A percentile compares a stretch with the other conserved stretches of the same genome.
Conservation (phyloP, 2,888 invertebrate genomes). For the Synergus umbraculus region DNA sequence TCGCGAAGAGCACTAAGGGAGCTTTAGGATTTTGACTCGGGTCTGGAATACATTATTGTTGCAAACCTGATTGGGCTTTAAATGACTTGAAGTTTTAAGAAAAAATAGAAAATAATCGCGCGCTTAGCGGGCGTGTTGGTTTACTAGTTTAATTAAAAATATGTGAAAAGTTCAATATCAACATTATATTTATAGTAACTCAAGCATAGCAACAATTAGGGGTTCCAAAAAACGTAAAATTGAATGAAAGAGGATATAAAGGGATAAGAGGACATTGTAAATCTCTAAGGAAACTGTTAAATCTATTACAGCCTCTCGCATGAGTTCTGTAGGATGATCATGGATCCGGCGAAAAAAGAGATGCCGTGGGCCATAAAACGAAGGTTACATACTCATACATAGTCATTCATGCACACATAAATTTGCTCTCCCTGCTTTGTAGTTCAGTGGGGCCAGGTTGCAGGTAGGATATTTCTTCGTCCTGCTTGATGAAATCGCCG, state of each 20-base stretch:
- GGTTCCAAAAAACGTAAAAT: not conserved
- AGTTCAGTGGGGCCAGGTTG: constrained; percentile 27
- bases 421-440: constrained; percentile 22
- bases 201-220: not conserved
- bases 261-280: not conserved
- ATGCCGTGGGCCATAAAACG: constrained; percentile 8
- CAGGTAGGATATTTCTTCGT: constrained; percentile 18
- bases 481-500: constrained; percentile 23
- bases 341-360: not conserved
- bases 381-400: not conserved
- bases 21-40: no score
- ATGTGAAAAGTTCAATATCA: no score
- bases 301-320: not conserved
- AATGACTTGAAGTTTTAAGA: no score
- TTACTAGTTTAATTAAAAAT: no score
- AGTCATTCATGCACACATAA: not conserved
- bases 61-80: no score
- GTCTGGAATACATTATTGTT: no score
- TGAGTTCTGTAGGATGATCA: constrained; percentile 14
- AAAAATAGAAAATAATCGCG: no score
- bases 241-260: not conserved
- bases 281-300: not conserved
- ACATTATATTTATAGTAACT: no score
- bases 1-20: no score
- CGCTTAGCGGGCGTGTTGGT: no score